Evolutionary conservation across 2,113 vertebrate genomes (phyloP), one percentile per base, ranked within the genome.

Genomic region (Halcyon malimbica): DNA sequence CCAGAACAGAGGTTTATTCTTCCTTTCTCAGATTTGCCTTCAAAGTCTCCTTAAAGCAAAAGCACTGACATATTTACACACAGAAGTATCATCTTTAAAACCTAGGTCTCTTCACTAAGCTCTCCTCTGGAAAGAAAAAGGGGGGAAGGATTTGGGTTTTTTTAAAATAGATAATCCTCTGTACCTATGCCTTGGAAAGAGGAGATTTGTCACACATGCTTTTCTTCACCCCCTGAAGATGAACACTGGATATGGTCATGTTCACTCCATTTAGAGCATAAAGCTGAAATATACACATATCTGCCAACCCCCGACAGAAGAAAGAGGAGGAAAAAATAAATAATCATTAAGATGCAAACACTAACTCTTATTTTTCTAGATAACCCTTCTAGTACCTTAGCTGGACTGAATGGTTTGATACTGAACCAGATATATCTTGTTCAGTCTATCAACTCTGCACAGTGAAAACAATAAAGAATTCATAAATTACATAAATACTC

Each of bases 1-100:
- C 73, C 69, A 76, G 76, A 83, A 88, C 51, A 89, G 60, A 84
- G 60, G n/a, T 76, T 96, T 86, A 53, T 69, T 69, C 71, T 25
- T 41, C 59, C 78, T 60, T 75, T 51, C 84, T 77, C 90, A 96
- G 28, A 85, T 83, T 77, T 85, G 78, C 70, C 44, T 93, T 83
- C 78, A 50, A 67, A 91, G 67, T 6, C 31, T 80, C 42, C 78
- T 79, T 21, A 59, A 14, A 93, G 81, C n/a, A 73, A 81, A 94
- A 97, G 63, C 56, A 82, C 8, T 1, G 1, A 25, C 39, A 54
- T 7, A 25, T 18, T 53, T 4, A 54, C 18, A 68, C 44, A 81
- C 39, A 51, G 9, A 53, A 85, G 9, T 51, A 44, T 53, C 69
- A 74, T 44, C 74, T 94, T 80, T 80, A 83, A 90, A 93, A 80